Conservation (phyloP, 2,888 invertebrate genomes). For the Brenthis hecate region DNA sequence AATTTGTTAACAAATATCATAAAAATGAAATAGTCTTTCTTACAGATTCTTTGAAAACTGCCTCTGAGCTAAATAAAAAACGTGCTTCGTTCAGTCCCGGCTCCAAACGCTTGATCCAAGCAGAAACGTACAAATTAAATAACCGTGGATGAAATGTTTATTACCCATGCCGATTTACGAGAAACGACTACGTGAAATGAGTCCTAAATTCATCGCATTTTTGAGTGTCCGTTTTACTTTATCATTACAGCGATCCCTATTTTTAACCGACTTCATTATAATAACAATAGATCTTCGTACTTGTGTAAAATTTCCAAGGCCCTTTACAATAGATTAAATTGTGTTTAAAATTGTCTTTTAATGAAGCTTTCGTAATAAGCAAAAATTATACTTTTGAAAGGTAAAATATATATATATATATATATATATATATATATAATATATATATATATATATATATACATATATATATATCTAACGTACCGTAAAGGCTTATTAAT, state of each 20-base stretch:
- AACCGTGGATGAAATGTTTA: constrained; percentile 49
- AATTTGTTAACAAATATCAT: constrained; percentile 10
- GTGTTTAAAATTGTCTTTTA: no score
- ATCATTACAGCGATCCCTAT: constrained; percentile 4
- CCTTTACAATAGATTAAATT: neutral
- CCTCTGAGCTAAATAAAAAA: constrained; percentile 30
- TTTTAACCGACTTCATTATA: neutral
- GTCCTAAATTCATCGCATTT: constrained; percentile 18
- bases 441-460: no score
- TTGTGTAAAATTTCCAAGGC: neutral
- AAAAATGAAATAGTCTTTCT: constrained; percentile 27
- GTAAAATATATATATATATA: no score
- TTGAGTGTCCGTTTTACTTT: constrained; percentile 12
- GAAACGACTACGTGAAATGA: constrained; percentile 36
- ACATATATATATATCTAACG: no score
- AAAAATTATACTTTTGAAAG: no score
- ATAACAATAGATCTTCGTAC: neutral
- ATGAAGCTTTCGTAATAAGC: no score
- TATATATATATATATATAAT: no score
- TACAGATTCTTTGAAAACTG: constrained; percentile 20
- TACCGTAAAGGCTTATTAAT: no score
- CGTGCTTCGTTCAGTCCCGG: constrained; percentile 36
- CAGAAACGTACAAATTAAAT: constrained; percentile 45
- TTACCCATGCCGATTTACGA: constrained; percentile 44
- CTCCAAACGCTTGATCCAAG: constrained; percentile 37